Evolutionary conservation across 2,888 invertebrate genomes (phyloP).

Genomic region (Xanthia togata): DNA sequence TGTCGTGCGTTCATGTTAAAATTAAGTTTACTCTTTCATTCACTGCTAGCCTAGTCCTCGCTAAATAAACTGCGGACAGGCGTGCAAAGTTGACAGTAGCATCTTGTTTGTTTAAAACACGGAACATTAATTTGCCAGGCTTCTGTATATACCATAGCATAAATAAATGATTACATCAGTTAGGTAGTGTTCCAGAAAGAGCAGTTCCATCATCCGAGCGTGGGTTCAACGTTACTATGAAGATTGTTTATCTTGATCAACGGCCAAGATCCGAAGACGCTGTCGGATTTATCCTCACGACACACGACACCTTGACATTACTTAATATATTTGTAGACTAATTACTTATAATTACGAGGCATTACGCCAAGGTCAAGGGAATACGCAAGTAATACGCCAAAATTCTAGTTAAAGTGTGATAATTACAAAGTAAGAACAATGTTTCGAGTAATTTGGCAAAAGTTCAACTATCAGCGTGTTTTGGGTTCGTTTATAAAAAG

Average conservation of each 20-base stretch:
- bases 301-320: conserved; percentile 75
- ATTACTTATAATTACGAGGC: conserved; percentile 72
- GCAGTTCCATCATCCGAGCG: conserved; percentile 75
- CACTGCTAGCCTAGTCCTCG: conserved; percentile 51
- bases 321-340: conserved; percentile 69
- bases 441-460: conserved; percentile 59
- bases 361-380: conserved; percentile 66
- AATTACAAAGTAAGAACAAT: conserved; percentile 53
- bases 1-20: neutral
- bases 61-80: conserved; percentile 22
- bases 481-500: conserved; percentile 53
- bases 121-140: conserved; percentile 20
- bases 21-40: conserved; percentile 4
- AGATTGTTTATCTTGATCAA: conserved; percentile 80
- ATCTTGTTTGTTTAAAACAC: conserved; percentile 15
- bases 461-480: conserved; percentile 50
- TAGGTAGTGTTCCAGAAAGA: conserved; percentile 71
- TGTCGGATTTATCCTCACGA: conserved; percentile 72
- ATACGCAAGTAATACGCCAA: conserved; percentile 47
- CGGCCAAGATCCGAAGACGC: conserved; percentile 74
- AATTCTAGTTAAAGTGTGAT: conserved; percentile 59
- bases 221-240: conserved; percentile 71
- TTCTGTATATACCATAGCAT: conserved; percentile 34
- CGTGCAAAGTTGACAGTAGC: conserved; percentile 28
- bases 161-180: conserved; percentile 67